phyloP scores from a whole-genome alignment of 2,888 invertebrate genomes.

The Drosophila phalerata region DNA sequence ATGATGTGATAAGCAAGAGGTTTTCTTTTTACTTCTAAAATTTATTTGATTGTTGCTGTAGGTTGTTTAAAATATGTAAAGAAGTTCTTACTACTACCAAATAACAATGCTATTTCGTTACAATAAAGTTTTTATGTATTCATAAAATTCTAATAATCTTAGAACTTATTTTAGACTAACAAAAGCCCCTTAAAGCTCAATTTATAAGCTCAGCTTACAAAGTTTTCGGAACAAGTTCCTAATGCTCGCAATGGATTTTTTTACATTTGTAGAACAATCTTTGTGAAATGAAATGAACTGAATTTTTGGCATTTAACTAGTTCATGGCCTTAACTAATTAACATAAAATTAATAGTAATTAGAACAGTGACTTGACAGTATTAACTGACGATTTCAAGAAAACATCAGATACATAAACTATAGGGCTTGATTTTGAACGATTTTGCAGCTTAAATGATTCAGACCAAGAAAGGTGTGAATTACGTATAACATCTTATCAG shows the following conservation, averaged over 20 bases:
- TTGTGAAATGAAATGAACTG: background rate
- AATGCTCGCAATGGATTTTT: background rate
- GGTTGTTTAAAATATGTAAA: background rate
- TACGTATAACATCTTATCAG: constrained; percentile 31
- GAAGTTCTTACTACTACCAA: no score
- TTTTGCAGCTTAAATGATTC: constrained; percentile 8
- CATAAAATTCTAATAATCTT: background rate
- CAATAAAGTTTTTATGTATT: no score
- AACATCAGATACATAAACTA: background rate
- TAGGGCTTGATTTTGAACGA: background rate
- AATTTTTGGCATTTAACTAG: constrained; percentile 9
- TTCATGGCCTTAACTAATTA: constrained; percentile 22
- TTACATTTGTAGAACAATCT: background rate
- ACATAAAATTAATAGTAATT: constrained; percentile 1
- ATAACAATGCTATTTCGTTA: no score
- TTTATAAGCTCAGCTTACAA: no score
- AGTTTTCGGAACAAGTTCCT: background rate
- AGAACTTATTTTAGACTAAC: background rate
- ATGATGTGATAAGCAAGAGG: constrained; percentile 20
- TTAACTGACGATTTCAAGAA: constrained; percentile 10
- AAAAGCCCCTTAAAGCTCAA: background rate
- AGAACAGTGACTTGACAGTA: constrained; percentile 7
- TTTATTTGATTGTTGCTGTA: constrained; percentile 10
- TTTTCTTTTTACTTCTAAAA: constrained; percentile 14
- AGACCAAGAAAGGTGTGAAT: constrained; percentile 22